These are phyloP conservation scores for Idris sp. DNA, from an alignment of 1,140 invertebrate species.

Conservation along the genomic window DNA sequence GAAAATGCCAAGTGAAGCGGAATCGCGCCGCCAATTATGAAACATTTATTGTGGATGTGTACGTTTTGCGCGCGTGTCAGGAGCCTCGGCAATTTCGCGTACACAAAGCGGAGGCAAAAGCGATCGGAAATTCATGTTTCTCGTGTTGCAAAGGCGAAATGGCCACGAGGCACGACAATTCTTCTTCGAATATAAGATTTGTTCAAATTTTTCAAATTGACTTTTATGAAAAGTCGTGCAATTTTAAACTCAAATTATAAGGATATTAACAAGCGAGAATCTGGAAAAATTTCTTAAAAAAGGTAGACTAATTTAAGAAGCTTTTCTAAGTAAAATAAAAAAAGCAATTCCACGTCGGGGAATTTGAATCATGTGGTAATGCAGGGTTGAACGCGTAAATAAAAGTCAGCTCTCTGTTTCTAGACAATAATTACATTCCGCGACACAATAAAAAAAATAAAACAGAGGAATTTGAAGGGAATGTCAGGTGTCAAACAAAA, in stretches of 20 bases:
- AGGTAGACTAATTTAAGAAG: no score
- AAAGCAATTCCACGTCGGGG: constrained; percentile 21
- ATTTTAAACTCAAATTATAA: no score
- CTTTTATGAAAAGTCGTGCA: no score
- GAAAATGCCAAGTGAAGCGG: constrained; percentile 27
- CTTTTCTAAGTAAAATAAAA: no score
- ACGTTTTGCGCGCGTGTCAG: constrained; percentile 47
- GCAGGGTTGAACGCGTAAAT: constrained; percentile 26
- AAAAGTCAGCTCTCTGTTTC: constrained; percentile 35
- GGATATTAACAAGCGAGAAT: no score
- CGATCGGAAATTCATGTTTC: no score
- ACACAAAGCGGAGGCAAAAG: no score
- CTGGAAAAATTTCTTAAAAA: no score
- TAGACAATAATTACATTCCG: constrained; percentile 60
- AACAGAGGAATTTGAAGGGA: no score
- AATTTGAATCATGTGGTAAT: constrained; percentile 36
- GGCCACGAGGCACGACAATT: constrained; percentile 53
- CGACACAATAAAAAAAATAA: constrained; percentile 42
- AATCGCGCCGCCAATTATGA: constrained; percentile 64
- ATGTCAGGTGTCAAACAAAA: constrained; percentile 23
- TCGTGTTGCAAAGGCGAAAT: no score
- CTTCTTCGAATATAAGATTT: constrained; percentile 51
- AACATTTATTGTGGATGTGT: constrained; percentile 62
- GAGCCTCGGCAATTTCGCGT: constrained; percentile 43
- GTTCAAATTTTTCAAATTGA: no score